Conservation (phyloP, 2,888 invertebrate species). For the Syrphus vitripennis region DNA sequence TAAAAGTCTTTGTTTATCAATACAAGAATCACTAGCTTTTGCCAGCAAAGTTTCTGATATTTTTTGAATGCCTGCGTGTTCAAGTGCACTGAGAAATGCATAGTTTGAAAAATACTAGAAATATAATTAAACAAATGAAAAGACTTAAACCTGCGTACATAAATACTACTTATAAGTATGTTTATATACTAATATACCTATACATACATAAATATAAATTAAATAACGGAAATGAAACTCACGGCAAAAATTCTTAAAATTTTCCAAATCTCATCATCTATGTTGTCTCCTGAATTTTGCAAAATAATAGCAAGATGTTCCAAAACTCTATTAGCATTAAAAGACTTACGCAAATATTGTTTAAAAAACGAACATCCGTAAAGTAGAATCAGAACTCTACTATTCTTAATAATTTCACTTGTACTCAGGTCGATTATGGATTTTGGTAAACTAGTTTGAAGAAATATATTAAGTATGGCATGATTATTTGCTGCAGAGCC, state of each 20-base stretch:
- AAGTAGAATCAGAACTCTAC: slow-evolving; percentile 4
- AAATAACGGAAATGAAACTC: neutral
- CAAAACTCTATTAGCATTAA: slow-evolving; percentile 11
- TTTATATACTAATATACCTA: too few species aligned
- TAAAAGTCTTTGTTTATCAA: neutral
- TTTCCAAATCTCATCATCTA: slow-evolving; percentile 21
- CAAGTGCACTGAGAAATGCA: slow-evolving; percentile 23
- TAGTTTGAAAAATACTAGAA: slow-evolving; percentile 42
- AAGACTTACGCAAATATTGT: neutral
- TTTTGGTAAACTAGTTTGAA: neutral
- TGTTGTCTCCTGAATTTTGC: neutral
- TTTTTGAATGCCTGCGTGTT: slow-evolving; percentile 34
- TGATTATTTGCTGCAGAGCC: neutral
- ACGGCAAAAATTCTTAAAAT: slow-evolving; percentile 37
- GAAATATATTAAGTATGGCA: slow-evolving; percentile 21
- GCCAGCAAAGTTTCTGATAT: slow-evolving; percentile 22
- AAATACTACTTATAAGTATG: too few species aligned
- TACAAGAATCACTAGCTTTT: neutral
- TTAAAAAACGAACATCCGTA: slow-evolving; percentile 40
- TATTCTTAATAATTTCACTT: neutral
- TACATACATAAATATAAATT: too few species aligned
- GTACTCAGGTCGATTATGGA: neutral
- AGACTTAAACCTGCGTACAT: too few species aligned
- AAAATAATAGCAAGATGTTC: slow-evolving; percentile 37
- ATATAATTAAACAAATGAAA: too few species aligned